Evolutionary conservation across 1,140 invertebrate genomes (phyloP), one percentile per base, ranked within the genome.

Genomic region (Telenomus remus): DNA sequence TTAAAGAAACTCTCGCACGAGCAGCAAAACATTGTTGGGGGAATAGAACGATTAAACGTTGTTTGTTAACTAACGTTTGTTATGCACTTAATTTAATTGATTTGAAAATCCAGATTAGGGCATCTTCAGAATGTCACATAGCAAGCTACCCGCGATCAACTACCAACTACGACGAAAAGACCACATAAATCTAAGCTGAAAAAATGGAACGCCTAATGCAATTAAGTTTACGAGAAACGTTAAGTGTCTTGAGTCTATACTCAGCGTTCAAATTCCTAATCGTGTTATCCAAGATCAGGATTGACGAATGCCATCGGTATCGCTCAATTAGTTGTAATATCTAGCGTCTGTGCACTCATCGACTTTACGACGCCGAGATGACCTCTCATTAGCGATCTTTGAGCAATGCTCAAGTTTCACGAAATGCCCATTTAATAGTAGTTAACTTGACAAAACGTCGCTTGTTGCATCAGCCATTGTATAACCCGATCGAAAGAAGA

Each of bases 321-420:
- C 14, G 37, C 51, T 60, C 55, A 74, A 74, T 66, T 66, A 66
- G 9, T 10, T 9, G 1, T 39, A 44, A 46, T 51, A 46, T 63
- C 13, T 33, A 9, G n/a, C 10, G 4, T 33, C 15, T 47, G 33
- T 19, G 60, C 56, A 19, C 46, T 56, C 60, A 43, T 37, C 12
- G 53, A 57, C 39, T 64, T 72, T 72, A 72, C 60, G 69, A 72
- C 43, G 54, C 35, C 12, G n/a, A 60, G 55, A 66, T 73, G 70
- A 66, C 13, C 70, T 61, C 14, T 66, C 55, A 73, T 73, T 73
- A 73, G 50, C 12, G 61, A 66, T 73, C 70, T 73, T 73, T 66
- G 13, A 73, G 50, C 61, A 73, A 65, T 42, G 15, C 48, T 19
- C 33, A 10, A 57, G 48, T 51, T 56, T 72, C 50, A 48, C 53